Evolutionary conservation across 2,797 vertebrate species (phyloP).

Genomic region (Falco peregrinus): DNA sequence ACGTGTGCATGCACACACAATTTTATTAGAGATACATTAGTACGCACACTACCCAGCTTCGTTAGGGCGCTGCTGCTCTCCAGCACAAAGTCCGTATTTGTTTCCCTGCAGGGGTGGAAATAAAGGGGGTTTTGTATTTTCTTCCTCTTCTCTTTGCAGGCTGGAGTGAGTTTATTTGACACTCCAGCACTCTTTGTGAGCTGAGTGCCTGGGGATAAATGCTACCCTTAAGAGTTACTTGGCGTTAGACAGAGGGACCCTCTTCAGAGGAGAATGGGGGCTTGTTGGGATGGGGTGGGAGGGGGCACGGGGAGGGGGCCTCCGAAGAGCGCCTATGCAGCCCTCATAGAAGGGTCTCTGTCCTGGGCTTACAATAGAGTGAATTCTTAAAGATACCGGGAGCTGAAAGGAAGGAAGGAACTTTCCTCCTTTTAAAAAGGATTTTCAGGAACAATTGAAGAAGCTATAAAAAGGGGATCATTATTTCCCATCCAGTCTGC

Average conservation of each 20-base stretch:
- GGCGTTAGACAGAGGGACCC: constrained; percentile 94
- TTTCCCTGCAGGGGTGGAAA: constrained; percentile 85
- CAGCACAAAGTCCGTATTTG: constrained; percentile 85
- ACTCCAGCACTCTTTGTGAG: constrained; percentile 91
- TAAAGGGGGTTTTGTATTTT: constrained; percentile 91
- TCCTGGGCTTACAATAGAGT: constrained; percentile 82
- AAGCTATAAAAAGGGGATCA: constrained; percentile 56
- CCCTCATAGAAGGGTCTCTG: constrained; percentile 90
- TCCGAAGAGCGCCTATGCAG: constrained; percentile 69
- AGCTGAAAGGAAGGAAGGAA: constrained; percentile 68
- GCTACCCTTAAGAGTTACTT: constrained; percentile 91
- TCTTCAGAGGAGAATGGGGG: constrained; percentile 94
- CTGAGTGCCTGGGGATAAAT: constrained; percentile 91
- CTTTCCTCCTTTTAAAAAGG: constrained; percentile 62
- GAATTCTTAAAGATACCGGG: constrained; percentile 81
- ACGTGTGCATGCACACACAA: neutral
- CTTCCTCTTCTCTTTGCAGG: constrained; percentile 73
- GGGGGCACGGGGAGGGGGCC: constrained; percentile 65
- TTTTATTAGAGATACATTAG: neutral
- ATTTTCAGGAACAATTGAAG: constrained; percentile 66
- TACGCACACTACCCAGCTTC: constrained; percentile 70
- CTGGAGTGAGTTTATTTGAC: constrained; percentile 93
- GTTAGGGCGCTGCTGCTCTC: constrained; percentile 79
- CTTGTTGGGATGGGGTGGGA: constrained; percentile 88
- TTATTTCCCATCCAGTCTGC: constrained; percentile 47